Conservation (phyloP, 2,113 vertebrate genomes). For the Xerus inauris region DNA sequence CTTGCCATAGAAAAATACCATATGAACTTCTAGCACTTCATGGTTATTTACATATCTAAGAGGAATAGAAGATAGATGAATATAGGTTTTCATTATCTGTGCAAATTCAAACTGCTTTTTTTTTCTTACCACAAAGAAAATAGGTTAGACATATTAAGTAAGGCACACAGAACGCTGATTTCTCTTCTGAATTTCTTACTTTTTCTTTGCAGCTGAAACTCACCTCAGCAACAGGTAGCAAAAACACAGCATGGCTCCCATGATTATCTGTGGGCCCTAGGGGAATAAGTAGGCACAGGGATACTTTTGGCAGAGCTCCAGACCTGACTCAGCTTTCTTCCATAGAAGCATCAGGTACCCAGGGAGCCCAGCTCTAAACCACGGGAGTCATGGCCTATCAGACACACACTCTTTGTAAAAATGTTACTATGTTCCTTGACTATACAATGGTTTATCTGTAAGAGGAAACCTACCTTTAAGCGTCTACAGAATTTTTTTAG, state of each 20-base stretch:
- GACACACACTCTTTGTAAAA: not conserved
- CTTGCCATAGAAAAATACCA: not conserved
- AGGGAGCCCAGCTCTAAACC: not conserved
- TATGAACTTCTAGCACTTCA: not conserved
- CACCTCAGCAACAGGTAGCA: slow-evolving; percentile 65
- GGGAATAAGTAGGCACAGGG: not conserved
- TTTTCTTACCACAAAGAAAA: not conserved
- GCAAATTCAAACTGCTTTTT: not conserved
- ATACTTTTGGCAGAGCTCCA: slow-evolving; percentile 56
- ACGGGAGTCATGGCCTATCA: not conserved
- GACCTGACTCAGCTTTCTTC: slow-evolving; percentile 69
- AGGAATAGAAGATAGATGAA: not conserved
- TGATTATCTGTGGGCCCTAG: not conserved
- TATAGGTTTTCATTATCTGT: not conserved
- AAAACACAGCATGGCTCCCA: slow-evolving; percentile 36
- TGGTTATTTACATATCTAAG: not conserved
- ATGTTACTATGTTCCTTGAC: not conserved
- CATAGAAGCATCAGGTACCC: not conserved
- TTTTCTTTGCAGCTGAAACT: slow-evolving; percentile 43
- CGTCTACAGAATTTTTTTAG: not conserved
- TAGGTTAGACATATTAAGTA: not conserved
- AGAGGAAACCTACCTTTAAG: not conserved
- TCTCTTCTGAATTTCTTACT: not conserved
- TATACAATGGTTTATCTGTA: not conserved
- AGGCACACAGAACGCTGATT: not conserved